Evolutionary conservation across 2,888 invertebrate genomes (phyloP), one percentile per base, ranked within the genome.

Genomic region (Asteroscopus sphinx): DNA sequence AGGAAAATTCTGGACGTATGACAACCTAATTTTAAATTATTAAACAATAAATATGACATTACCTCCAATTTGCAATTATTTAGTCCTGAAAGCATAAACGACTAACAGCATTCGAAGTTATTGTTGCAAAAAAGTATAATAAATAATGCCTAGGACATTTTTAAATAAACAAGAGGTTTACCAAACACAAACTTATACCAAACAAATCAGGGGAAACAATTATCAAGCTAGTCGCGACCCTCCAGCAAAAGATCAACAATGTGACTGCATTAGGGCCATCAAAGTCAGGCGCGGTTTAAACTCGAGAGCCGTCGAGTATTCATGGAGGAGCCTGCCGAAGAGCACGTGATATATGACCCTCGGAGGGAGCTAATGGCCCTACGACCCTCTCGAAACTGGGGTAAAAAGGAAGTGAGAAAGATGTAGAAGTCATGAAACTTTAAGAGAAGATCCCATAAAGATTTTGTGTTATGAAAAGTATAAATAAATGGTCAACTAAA

Each of bases 261-360:
- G 59, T 63, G 60, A 61, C 53, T 59, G 61, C 69, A 76, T 74
- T 74, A 75, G 41, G 48, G 51, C 75, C 58, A 79, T 81, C 81
- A 81, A 77, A 68, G 59, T 59, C 81, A 81, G 82, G 60, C 69
- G 49, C 53, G 45, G 56, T 66, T 77, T 75, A 72, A 68, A 68
- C 48, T 68, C 68, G 60, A 73, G 71, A 69, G 66, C 56, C 47
- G 61, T 73, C 68, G 63, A 80, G 82, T 79, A 81, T 81, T 81
- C 81, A 81, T 82, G 68, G 79, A 71, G 75, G 54, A 70, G 69
- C 51, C 49, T 69, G 62, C 53, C 56, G 69, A 71, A 65, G 84
- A 85, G 84, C 78, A 77, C 80, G 79, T 90, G 85, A 90, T 88
- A 86, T 90, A 90, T 90, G 69, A 81, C 82, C 68, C 79, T 79